Evolutionary conservation across 2,888 invertebrate species (phyloP).

Genomic region (Sepioteuthis lessoniana): DNA sequence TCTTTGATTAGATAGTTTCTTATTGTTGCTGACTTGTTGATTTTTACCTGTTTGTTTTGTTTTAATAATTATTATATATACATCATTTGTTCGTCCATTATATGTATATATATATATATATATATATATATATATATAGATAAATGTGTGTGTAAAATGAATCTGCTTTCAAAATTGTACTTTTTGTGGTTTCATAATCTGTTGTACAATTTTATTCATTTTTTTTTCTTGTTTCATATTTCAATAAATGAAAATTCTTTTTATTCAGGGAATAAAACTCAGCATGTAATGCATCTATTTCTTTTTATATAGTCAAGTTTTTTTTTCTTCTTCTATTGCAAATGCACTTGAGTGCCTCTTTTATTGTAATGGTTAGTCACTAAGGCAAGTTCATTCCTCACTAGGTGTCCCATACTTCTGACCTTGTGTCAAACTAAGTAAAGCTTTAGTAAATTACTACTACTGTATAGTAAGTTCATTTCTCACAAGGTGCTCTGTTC

Average conservation of each 20-base stretch:
- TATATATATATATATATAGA: too few relatives aligned
- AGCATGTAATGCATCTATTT: neutral
- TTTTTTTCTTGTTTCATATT: constrained; percentile 24
- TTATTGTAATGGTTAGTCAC: too few relatives aligned
- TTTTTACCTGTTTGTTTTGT: neutral
- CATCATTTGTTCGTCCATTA: neutral
- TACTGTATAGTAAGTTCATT: too few relatives aligned
- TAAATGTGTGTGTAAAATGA: neutral
- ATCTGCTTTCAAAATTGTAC: neutral
- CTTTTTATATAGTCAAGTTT: neutral
- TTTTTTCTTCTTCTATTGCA: too few relatives aligned
- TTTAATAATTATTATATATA: neutral
- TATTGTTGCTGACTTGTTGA: neutral
- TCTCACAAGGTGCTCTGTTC: too few relatives aligned
- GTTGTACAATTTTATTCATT: neutral
- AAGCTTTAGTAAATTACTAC: too few relatives aligned
- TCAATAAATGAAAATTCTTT: constrained; percentile 33
- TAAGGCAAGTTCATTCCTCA: too few relatives aligned
- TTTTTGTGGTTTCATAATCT: neutral
- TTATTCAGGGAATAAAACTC: constrained; percentile 21
- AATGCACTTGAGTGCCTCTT: too few relatives aligned
- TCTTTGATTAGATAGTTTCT: neutral
- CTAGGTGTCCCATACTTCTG: too few relatives aligned
- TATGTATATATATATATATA: too few relatives aligned
- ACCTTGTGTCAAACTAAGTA: too few relatives aligned